Conservation (phyloP, 2,888 invertebrate genomes). For the Temnothorax unifasciatus region DNA sequence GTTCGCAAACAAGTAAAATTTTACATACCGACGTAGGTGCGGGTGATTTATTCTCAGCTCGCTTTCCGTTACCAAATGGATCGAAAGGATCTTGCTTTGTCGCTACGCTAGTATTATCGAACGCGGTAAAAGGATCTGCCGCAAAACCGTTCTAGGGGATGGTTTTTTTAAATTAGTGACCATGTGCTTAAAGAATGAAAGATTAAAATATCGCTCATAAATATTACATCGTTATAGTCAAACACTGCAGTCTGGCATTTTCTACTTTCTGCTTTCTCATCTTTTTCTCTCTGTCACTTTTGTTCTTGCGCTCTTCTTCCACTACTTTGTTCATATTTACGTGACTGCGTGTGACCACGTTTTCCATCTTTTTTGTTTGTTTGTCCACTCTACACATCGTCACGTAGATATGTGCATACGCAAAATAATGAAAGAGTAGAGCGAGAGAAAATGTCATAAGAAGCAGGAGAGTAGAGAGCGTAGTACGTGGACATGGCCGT, state of each 20-base stretch:
- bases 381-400: background rate
- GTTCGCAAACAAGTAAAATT: constrained; percentile 18
- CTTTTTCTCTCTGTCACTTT: background rate
- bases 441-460: background rate
- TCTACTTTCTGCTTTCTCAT: background rate
- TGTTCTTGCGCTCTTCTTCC: background rate
- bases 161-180: constrained; percentile 15
- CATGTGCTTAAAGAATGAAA: background rate
- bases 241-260: background rate
- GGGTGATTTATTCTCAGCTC: constrained; percentile 76
- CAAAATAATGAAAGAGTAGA: background rate
- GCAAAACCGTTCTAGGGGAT: constrained; percentile 83
- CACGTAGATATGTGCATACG: background rate
- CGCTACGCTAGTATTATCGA: constrained; percentile 71
- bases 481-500: background rate
- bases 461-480: background rate
- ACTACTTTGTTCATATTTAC: background rate
- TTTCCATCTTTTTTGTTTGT: background rate
- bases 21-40: constrained; percentile 67
- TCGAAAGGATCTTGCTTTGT: constrained; percentile 89
- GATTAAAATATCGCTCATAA: background rate
- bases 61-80: constrained; percentile 90
- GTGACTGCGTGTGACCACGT: background rate
- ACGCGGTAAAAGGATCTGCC: constrained; percentile 87
- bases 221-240: background rate